Base-by-base conservation (phyloP, 1,140 invertebrate species). In the Tetramorium parvispinum region DNA sequence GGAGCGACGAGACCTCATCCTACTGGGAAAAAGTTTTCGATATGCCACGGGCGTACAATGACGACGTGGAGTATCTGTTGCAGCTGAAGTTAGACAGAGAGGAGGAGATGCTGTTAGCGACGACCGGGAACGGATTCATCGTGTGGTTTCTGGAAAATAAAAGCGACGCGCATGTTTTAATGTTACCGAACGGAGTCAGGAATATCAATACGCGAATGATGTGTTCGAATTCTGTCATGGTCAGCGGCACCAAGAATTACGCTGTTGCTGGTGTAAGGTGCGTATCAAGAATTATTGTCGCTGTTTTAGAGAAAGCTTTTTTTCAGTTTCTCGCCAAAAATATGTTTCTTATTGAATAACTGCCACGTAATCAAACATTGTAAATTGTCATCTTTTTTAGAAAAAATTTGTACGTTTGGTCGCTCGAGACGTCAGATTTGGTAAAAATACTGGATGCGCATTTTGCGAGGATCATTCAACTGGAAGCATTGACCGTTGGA, bases 351-450 rank as follows among this genome's bases (percentile, higher is more conserved):
- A 37, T 18, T 66, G 32, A 40, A 66, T 40, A 66, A 66, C n/a
- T 66, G 18, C 18, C 10, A n/a, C 1, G 37, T 70, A 24, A 32
- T 40, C 5, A 1, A 51, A 51, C 13, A 4, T 0, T 13, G 46
- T 59, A 46, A 27, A 32, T 27, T 59, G 32, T 73, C 71, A 0
- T 32, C 7, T 59, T 86, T 95, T 95, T 4, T 92, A 98, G 99
- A 87, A 99, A 99, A 95, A 99, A 98, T 95, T 95, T 99, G 0
- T 99, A 99, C 93, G 98, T 99, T 0, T 99, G 99, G 98, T 97
- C 97, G 92, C 95, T 99, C 16, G 96, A 96, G 87, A 97, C 96
- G 3, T 96, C 96, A 0, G 97, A 98, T 85, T 95, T 99, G 75
- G 96, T 99, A 1, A 99, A 99, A 95, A 96, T 98, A 6, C 94